phyloP scores from a whole-genome alignment of 2,113 vertebrate genomes.

The Ochotona princeps region DNA sequence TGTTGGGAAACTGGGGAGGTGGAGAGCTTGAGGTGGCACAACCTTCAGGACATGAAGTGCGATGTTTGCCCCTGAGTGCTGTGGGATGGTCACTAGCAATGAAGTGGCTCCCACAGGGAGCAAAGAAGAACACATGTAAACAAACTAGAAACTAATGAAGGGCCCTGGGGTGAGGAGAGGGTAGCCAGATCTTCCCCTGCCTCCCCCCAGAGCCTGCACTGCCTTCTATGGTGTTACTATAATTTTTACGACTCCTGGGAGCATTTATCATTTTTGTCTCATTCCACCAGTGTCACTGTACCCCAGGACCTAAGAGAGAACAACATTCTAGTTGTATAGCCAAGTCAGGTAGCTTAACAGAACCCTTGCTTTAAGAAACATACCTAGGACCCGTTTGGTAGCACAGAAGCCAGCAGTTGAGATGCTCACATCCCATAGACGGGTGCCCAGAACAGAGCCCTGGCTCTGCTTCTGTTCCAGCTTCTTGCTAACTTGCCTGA shows the following conservation, averaged over 20 bases:
- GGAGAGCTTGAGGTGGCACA: neutral
- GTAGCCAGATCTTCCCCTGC: neutral
- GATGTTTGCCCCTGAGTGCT: neutral
- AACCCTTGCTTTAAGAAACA: neutral
- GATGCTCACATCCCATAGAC: too few relatives aligned
- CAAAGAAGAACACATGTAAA: neutral
- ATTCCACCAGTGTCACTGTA: neutral
- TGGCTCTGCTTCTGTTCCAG: too few relatives aligned
- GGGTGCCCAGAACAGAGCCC: too few relatives aligned
- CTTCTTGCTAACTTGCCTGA: too few relatives aligned
- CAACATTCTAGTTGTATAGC: neutral
- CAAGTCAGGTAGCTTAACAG: neutral
- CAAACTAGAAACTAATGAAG: neutral
- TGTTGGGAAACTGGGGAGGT: neutral
- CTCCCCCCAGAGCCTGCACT: neutral
- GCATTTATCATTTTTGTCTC: neutral
- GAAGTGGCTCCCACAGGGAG: neutral
- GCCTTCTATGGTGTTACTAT: neutral
- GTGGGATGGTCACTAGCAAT: neutral
- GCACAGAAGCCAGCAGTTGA: too few relatives aligned
- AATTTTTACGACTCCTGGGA: neutral
- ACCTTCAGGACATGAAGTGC: neutral
- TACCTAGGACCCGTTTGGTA: rapidly evolving
- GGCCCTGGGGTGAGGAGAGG: neutral
- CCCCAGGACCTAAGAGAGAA: neutral